phyloP scores from a whole-genome alignment of 2,113 vertebrate genomes.

The Phalacrocorax aristotelis region DNA sequence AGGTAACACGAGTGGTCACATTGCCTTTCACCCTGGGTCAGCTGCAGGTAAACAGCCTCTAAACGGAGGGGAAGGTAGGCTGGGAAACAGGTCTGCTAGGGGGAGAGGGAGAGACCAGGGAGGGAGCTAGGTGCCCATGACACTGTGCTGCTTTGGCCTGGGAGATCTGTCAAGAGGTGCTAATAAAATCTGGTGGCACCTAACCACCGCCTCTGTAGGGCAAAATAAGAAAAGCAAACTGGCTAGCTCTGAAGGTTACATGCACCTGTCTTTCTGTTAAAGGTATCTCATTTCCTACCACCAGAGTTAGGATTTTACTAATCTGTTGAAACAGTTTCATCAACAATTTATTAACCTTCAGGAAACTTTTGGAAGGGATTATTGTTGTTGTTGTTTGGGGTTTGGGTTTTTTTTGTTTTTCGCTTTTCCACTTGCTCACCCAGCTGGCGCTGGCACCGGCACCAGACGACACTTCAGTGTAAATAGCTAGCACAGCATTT shows the following conservation, averaged over 20 bases:
- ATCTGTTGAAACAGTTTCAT: neutral
- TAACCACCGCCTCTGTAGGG: neutral
- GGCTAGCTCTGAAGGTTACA: neutral
- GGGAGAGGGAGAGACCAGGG: neutral
- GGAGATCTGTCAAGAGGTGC: neutral
- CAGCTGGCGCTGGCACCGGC: neutral
- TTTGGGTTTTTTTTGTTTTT: neutral
- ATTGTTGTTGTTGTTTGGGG: too few species aligned
- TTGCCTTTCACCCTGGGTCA: neutral
- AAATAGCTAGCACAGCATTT: neutral
- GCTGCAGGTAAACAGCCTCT: neutral
- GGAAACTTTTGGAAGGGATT: neutral
- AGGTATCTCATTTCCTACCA: neutral
- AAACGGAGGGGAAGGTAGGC: neutral
- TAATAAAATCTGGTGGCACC: neutral
- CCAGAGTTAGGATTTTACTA: neutral
- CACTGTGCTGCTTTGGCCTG: neutral
- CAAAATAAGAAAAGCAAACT: neutral
- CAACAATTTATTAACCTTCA: neutral
- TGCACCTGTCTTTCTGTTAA: neutral
- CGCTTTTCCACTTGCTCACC: neutral
- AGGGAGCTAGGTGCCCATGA: neutral
- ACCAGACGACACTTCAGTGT: neutral
- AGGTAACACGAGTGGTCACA: neutral
- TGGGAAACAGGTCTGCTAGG: neutral